Evolutionary conservation across 2,113 vertebrate genomes (phyloP).

Genomic region (Platichthys flesus): DNA sequence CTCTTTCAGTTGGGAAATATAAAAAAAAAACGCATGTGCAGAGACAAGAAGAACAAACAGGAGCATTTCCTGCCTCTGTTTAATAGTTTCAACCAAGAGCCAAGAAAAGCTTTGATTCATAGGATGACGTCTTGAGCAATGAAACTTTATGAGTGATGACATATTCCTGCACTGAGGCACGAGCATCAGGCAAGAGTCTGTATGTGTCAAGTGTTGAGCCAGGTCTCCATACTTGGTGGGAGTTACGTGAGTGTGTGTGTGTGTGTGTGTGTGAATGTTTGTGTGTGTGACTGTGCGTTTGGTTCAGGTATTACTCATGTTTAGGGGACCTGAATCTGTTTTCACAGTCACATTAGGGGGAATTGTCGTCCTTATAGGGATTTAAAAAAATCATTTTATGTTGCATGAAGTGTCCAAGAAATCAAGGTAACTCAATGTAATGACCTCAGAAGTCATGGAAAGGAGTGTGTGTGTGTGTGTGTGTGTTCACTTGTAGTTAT

Average conservation of each 20-base stretch:
- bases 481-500: no score
- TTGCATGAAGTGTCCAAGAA: no score
- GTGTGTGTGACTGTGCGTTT: neutral
- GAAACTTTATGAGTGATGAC: conserved; percentile 11
- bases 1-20: conserved; percentile 46
- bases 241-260: neutral
- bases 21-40: conserved; percentile 31
- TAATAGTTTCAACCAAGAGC: conserved; percentile 15
- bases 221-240: neutral
- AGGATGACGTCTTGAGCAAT: conserved; percentile 30
- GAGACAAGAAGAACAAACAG: conserved; percentile 56
- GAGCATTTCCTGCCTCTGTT: conserved; percentile 60
- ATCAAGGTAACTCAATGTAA: no score
- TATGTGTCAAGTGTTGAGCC: neutral
- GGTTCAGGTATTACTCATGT: no score
- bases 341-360: no score
- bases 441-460: no score
- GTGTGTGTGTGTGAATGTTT: neutral
- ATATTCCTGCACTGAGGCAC: neutral
- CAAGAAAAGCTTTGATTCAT: conserved; percentile 39
- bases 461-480: no score
- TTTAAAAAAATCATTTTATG: no score
- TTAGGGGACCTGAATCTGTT: no score
- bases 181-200: neutral
- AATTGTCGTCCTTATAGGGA: no score